phyloP scores from a whole-genome alignment of 2,113 vertebrate genomes.

The Felis chaus region DNA sequence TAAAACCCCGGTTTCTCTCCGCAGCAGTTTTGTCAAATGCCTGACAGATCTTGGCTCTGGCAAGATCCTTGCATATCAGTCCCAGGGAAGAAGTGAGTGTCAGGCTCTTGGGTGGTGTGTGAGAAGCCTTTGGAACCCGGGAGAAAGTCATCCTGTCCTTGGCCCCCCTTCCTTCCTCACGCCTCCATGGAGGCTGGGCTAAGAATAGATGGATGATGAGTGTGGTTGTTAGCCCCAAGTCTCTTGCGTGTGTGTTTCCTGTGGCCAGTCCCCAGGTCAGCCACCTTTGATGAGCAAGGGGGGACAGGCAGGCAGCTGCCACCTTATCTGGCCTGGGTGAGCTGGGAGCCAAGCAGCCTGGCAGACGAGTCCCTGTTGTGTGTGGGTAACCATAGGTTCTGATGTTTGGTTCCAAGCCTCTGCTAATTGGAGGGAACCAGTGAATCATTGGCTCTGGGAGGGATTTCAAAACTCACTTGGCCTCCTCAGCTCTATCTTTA shows the following conservation, averaged over 20 bases:
- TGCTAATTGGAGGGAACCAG: slow-evolving; percentile 6
- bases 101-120: background rate
- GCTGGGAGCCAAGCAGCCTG: background rate
- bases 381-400: background rate
- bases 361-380: background rate
- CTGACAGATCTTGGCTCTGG: background rate
- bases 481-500: background rate
- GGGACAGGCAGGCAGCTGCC: background rate
- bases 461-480: background rate
- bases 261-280: background rate
- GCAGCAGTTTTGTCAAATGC: background rate
- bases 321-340: background rate
- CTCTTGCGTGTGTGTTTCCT: background rate
- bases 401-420: background rate
- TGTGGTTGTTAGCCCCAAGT: background rate
- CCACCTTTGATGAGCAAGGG: background rate
- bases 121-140: background rate
- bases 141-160: slow-evolving; percentile 44
- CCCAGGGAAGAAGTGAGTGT: background rate
- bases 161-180: background rate
- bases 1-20: background rate
- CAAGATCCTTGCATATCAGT: background rate
- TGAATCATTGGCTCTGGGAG: slow-evolving; percentile 24
- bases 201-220: slow-evolving; percentile 42
- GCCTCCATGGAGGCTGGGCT: background rate